Evolutionary conservation across 2,888 invertebrate genomes (phyloP).

Genomic region (Himalopsyche tibetana): DNA sequence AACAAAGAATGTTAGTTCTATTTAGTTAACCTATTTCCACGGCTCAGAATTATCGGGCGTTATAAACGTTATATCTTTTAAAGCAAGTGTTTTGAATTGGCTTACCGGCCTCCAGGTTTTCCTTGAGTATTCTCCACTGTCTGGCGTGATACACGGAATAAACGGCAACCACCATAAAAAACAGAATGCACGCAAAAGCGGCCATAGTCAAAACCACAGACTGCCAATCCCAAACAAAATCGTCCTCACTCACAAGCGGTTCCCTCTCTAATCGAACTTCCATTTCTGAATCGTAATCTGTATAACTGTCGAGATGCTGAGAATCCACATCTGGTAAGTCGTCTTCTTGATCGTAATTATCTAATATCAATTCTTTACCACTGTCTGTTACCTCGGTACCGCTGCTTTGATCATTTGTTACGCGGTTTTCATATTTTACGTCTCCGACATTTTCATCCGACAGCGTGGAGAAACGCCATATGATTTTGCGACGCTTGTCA

Average conservation of each 20-base stretch:
- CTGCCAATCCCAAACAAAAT: slow-evolving; percentile 84
- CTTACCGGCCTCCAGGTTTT: slow-evolving; percentile 87
- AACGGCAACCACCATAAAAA: slow-evolving; percentile 86
- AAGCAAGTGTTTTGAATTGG: slow-evolving; percentile 14
- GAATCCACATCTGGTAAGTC: slow-evolving; percentile 70
- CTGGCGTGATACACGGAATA: slow-evolving; percentile 86
- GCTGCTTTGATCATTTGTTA: background rate
- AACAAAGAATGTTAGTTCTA: too few species aligned
- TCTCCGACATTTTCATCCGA: slow-evolving; percentile 66
- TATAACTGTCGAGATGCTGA: slow-evolving; percentile 39
- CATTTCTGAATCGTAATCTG: slow-evolving; percentile 73
- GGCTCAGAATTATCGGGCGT: too few species aligned
- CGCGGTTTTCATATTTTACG: slow-evolving; percentile 67
- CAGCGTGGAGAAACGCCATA: slow-evolving; percentile 56
- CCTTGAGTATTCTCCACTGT: slow-evolving; percentile 88
- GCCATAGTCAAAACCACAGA: slow-evolving; percentile 84
- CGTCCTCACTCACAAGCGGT: slow-evolving; percentile 68
- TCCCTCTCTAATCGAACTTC: slow-evolving; percentile 70
- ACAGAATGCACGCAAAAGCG: slow-evolving; percentile 85
- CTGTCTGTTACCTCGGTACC: slow-evolving; percentile 41
- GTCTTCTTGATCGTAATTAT: slow-evolving; percentile 61
- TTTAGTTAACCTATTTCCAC: too few species aligned
- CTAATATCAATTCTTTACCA: slow-evolving; percentile 4
- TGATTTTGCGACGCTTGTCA: slow-evolving; percentile 57
- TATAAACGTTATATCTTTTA: too few species aligned